phyloP scores from a whole-genome alignment of 2,888 invertebrate genomes.

The Adineta ricciae region DNA sequence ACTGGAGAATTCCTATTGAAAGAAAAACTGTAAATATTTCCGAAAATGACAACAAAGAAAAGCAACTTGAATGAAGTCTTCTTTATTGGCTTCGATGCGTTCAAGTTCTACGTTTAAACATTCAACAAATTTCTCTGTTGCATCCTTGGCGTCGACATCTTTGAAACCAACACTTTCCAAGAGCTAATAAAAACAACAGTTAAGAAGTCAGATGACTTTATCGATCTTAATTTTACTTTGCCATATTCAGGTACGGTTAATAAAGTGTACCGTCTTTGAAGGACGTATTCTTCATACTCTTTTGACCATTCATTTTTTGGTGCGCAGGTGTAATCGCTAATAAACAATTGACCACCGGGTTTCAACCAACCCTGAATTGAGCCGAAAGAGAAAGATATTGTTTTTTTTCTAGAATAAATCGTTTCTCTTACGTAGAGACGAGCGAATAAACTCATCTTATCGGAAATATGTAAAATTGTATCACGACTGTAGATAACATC shows the following conservation, averaged over 20 bases:
- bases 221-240: slow-evolving; percentile 41
- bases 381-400: neutral
- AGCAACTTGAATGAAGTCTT: slow-evolving; percentile 48
- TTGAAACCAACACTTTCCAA: slow-evolving; percentile 52
- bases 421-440: slow-evolving; percentile 50
- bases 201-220: neutral
- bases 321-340: slow-evolving; percentile 55
- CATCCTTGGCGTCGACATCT: slow-evolving; percentile 52
- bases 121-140: slow-evolving; percentile 52
- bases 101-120: slow-evolving; percentile 52
- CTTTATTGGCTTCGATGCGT: slow-evolving; percentile 47
- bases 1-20: slow-evolving; percentile 15
- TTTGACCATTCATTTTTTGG: slow-evolving; percentile 50
- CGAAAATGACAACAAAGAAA: neutral
- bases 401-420: neutral
- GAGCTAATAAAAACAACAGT: neutral
- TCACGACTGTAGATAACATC: slow-evolving; percentile 56
- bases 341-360: slow-evolving; percentile 54
- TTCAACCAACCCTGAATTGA: slow-evolving; percentile 51
- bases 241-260: slow-evolving; percentile 49
- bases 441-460: slow-evolving; percentile 52
- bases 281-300: slow-evolving; percentile 52
- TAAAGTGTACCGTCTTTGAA: slow-evolving; percentile 53
- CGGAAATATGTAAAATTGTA: slow-evolving; percentile 55
- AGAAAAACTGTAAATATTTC: neutral